Base-by-base conservation (phyloP, 2,888 invertebrate species). In the Pantelozetes paolii region DNA sequence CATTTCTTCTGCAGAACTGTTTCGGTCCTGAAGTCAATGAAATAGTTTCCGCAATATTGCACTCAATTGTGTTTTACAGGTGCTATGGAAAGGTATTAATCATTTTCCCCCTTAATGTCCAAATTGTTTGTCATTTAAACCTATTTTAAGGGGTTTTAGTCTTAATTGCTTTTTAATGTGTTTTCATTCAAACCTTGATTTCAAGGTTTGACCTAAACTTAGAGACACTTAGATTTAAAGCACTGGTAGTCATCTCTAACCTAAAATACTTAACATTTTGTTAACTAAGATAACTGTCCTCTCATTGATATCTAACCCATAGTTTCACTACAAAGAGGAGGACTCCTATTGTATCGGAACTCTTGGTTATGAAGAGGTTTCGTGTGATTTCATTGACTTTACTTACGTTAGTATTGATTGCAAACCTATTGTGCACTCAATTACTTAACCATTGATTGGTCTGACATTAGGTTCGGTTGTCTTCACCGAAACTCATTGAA, bases 321-420 rank as follows among this genome's bases (percentile, higher is more conserved):
- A 85, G 86, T 97, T 96, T 85, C 89, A 90, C 75, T 98, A 95
- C 85, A 92, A 90, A 83, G 90, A 90, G 81, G 95, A 96, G 83
- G 92, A 91, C 80, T 92, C 90, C 83, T 99, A 97, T 84, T 92
- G 94, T 28, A 91, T 98, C 79, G 96, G 97, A 71, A 93, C 95
- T 0, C 88, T 99, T 73, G 96, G 97, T 77, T 92, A 94, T 81
- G 90, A 92, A 79, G 99, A 99, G 83, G 92, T 97, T 48, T 94
- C 96, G 83, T 99, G 98, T 85, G 94, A 98, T 83, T 95, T 94
- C 82, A 91, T 99, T 80, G 97, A 98, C 84, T 90, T 97, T 82
- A 97, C 97, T 9, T 98, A 98, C 84, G 97, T 88, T 81, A 84
- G 85, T 82, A 32, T 57, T 73, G 11, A 57, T 54, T 28, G 18